These are phyloP conservation scores for Aptenodytes forsteri DNA, from an alignment of 2,113 vertebrate genomes.

Conservation along the genomic window DNA sequence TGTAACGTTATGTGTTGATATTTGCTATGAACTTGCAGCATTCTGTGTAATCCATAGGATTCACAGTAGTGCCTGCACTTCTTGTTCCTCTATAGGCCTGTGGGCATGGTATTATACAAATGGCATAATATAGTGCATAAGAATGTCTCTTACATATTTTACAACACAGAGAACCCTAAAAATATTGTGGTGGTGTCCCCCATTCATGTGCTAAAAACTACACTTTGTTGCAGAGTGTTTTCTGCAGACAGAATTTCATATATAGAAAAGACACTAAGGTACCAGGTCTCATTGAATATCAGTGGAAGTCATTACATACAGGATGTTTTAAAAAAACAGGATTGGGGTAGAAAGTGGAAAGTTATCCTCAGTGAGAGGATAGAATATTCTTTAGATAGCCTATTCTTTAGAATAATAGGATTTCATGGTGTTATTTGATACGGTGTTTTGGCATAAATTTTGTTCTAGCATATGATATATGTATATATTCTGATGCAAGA, in stretches of 20 bases:
- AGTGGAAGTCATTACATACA: not conserved
- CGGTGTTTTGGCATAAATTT: not conserved
- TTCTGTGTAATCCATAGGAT: not conserved
- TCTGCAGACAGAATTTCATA: not conserved
- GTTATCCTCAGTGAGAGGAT: not conserved
- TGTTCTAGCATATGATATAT: not conserved
- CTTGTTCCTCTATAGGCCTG: not conserved
- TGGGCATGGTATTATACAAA: not conserved
- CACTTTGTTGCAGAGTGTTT: not conserved
- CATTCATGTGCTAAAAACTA: not conserved
- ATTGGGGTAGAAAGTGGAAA: not conserved
- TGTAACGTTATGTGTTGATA: not conserved
- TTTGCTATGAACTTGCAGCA: not conserved
- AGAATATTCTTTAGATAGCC: too few species aligned
- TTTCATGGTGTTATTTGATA: not conserved
- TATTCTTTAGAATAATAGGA: not conserved
- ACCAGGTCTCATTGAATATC: not conserved
- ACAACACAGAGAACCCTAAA: not conserved
- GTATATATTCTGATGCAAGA: not conserved
- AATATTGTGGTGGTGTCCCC: not conserved
- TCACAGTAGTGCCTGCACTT: not conserved
- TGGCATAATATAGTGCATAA: not conserved
- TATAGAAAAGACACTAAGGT: not conserved
- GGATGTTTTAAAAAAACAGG: not conserved
- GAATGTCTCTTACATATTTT: not conserved